phyloP scores from a whole-genome alignment of 2,888 invertebrate species.

The Leptopilina myrica region DNA sequence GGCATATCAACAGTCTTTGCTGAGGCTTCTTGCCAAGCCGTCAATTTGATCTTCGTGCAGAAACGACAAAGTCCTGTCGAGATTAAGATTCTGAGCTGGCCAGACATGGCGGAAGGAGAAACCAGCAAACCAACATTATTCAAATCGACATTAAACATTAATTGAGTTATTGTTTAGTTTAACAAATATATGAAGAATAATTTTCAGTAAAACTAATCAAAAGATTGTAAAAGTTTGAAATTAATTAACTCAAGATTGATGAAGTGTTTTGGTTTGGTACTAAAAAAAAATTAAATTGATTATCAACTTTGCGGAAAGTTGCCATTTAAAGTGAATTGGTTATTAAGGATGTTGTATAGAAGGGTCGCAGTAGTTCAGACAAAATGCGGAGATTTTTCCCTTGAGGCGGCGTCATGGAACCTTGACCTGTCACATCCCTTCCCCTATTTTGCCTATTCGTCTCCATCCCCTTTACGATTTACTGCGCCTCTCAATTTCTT shows the following conservation, averaged over 20 bases:
- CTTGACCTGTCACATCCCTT: constrained; percentile 61
- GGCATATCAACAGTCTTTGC: constrained; percentile 60
- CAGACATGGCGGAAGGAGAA: constrained; percentile 62
- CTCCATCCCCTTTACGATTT: constrained; percentile 33
- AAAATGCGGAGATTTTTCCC: constrained; percentile 58
- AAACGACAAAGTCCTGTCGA: constrained; percentile 64
- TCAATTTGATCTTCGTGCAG: constrained; percentile 69
- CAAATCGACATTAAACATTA: background rate
- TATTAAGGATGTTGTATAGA: constrained; percentile 8
- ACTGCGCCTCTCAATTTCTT: constrained; percentile 36
- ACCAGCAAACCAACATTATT: constrained; percentile 44
- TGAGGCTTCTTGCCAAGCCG: constrained; percentile 71
- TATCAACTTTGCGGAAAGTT: constrained; percentile 16
- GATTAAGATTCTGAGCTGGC: constrained; percentile 67
- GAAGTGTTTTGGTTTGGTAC: no score
- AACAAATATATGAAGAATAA: no score
- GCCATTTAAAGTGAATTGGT: background rate
- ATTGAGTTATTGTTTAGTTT: no score
- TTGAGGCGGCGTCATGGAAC: constrained; percentile 57
- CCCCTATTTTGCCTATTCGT: constrained; percentile 36
- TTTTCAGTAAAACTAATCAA: no score
- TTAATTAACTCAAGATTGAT: no score
- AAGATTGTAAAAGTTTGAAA: no score
- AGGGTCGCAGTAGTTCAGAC: constrained; percentile 47
- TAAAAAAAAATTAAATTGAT: background rate